Evolutionary conservation across 2,113 vertebrate genomes (phyloP), one percentile per base, ranked within the genome.

Genomic region (Pontoporia blainvillei): DNA sequence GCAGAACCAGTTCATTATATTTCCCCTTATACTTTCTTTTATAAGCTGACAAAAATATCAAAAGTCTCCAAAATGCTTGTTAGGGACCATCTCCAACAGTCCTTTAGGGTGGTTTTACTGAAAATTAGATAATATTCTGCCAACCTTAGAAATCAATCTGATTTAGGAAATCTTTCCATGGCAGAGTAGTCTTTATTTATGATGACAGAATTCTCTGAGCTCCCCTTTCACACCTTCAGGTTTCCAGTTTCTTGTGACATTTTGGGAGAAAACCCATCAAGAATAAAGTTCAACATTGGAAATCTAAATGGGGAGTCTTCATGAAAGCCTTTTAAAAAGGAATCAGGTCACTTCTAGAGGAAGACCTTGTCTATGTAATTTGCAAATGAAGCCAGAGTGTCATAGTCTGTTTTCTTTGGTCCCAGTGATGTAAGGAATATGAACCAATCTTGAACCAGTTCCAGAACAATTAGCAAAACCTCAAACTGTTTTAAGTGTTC

Each of bases 1-100:
- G 39, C 49, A 89, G 71, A 97, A 90, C 57, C 34, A 96, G 54
- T 78, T 89, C 39, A 88, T 93, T 89, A 66, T 73, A 72, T 61
- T 88, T 95, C 5, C 49, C 11, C 39, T 82, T 86, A n/a, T 61
- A 29, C 10, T 54, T 86, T 8, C 36, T 79, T 86, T 86, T 78
- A 41, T 75, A 86, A 54, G 18, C 86, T 83, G 62, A 59, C 36
- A 93, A 78, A 66, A 76, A 25, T 62, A 57, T 61, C 67, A 91
- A 49, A 91, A 69, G 8, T 88, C 46, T 87, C 52, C 29, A 79
- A 94, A 41, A 54, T 20, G 29, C 15, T 66, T 84, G 14, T 34
- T 73, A 62, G 13, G 31, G 49, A 94, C 7, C 6, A 13, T n/a
- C 13, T 73, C 88, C 57, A 54, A 91, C 3, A 41, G 23, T 12